These are phyloP conservation scores for Pavo muticus DNA, from an alignment of 2,113 vertebrate species.

Conservation along the genomic window DNA sequence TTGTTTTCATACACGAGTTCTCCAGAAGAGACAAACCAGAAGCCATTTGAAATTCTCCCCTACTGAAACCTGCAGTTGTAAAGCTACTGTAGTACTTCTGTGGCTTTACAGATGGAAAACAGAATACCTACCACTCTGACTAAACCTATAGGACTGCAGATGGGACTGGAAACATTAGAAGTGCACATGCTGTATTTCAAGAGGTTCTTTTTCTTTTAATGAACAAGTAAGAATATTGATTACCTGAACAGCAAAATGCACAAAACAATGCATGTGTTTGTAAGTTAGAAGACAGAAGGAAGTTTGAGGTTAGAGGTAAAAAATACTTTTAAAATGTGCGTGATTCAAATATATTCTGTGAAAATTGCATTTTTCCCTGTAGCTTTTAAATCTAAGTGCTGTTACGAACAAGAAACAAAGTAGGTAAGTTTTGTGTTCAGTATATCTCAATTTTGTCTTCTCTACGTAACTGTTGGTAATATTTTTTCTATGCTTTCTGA, in stretches of 20 bases:
- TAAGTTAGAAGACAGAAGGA: neutral
- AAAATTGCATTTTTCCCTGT: neutral
- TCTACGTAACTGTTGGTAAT: neutral
- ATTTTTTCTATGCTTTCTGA: neutral
- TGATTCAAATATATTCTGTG: neutral
- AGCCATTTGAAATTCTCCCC: neutral
- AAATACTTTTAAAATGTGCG: neutral
- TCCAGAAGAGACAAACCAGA: neutral
- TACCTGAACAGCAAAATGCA: neutral
- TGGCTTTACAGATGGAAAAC: neutral
- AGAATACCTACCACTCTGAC: neutral
- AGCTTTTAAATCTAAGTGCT: neutral
- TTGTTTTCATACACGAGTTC: fast-evolving
- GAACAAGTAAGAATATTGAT: neutral
- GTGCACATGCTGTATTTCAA: neutral
- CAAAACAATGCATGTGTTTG: neutral
- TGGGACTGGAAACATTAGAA: neutral
- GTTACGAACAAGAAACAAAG: neutral
- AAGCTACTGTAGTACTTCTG: neutral
- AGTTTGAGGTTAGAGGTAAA: neutral
- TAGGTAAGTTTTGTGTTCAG: neutral
- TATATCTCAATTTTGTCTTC: neutral
- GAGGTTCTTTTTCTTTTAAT: neutral
- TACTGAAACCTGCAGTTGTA: fast-evolving
- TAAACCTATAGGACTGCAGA: neutral